Evolutionary conservation across 2,888 invertebrate genomes (phyloP).

Genomic region (Eristalis tenax): DNA sequence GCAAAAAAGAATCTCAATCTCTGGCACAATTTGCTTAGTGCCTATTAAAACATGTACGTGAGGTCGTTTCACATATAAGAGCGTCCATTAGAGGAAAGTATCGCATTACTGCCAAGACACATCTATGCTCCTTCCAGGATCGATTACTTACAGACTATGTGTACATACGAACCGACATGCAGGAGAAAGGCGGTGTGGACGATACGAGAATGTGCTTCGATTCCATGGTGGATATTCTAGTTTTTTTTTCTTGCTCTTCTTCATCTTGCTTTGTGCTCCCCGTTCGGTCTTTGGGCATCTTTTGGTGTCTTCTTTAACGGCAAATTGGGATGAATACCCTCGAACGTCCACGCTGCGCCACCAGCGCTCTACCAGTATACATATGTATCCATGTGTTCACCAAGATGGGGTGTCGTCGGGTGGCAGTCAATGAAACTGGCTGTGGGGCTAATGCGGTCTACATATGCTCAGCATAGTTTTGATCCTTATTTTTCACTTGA

Average conservation of each 20-base stretch:
- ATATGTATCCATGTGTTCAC: neutral
- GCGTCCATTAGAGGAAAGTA: conserved; percentile 71
- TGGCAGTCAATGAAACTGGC: neutral
- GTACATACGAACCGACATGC: conserved; percentile 22
- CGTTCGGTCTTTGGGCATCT: neutral
- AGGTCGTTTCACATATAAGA: conserved; percentile 71
- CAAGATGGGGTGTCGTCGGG: neutral
- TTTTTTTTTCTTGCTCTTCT: conserved; percentile 20
- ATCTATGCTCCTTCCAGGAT: conserved; percentile 62
- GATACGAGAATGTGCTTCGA: neutral
- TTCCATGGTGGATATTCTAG: neutral
- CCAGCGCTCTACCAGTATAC: neutral
- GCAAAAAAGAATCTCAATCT: conserved; percentile 60
- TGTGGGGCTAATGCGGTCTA: conserved; percentile 33
- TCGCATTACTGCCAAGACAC: conserved; percentile 67
- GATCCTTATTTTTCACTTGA: conserved; percentile 67
- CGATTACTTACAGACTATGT: conserved; percentile 69
- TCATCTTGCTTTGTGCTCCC: neutral
- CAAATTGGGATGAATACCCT: conserved; percentile 67
- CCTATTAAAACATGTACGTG: conserved; percentile 72
- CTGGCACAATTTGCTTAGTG: conserved; percentile 72
- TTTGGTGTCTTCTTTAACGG: conserved; percentile 25
- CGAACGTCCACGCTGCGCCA: conserved; percentile 58
- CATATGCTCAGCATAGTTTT: conserved; percentile 60
- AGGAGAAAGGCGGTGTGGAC: neutral